Percentiles rank a stretch among this genome's conserved stretches.
Conservation (phyloP, 2,113 vertebrate species). For the Xenopus tropicalis region UCB_Xtro_10.0 CM004446.2:89543501-89544000, state of each 20-base stretch:
- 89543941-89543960: no score
- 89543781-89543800: background rate
- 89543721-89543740: constrained; percentile 16
- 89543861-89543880: background rate
- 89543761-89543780: constrained; percentile 9
- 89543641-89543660: background rate
- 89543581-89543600: no score
- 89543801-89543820: background rate
- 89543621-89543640: background rate
- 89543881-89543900: background rate
- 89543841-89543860: background rate
- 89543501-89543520: no score
- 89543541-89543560: no score
- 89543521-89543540: no score
- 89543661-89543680: background rate
- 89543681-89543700: constrained; percentile 30
- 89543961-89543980: no score
- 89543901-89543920: no score
- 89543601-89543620: no score
- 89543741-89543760: background rate
- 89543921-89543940: no score
- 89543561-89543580: no score
- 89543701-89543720: constrained; percentile 24
- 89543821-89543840: constrained; percentile 4
- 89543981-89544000: no score